phyloP scores from a whole-genome alignment of 2,797 vertebrate genomes.

The Apodemus agrarius region DNA sequence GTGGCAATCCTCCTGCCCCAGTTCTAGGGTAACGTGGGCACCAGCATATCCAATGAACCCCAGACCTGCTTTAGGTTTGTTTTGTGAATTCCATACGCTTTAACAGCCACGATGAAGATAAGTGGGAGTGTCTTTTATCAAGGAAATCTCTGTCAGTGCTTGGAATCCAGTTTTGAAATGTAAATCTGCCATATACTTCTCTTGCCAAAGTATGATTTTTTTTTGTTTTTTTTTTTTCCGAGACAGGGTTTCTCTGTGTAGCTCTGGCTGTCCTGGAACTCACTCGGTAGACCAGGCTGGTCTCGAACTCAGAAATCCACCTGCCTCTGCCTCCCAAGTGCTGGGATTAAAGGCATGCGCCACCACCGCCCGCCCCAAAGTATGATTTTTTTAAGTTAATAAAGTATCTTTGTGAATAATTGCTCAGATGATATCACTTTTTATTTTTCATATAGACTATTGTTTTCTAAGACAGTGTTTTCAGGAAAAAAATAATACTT shows the following conservation, averaged over 20 bases:
- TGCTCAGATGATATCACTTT: slow-evolving; percentile 41
- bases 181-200: neutral
- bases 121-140: slow-evolving; percentile 13
- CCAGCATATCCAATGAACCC: neutral
- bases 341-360: no score
- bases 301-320: no score
- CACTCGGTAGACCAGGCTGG: no score
- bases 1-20: neutral
- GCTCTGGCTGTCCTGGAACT: no score
- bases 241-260: no score
- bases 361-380: no score
- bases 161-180: slow-evolving; percentile 43
- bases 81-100: slow-evolving; percentile 30
- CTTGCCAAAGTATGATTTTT: neutral
- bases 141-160: slow-evolving; percentile 14
- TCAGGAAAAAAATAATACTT: neutral
- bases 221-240: no score
- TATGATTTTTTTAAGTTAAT: no score
- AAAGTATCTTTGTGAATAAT: slow-evolving; percentile 35
- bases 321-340: no score
- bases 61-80: slow-evolving; percentile 47
- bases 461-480: slow-evolving; percentile 50
- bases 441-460: neutral
- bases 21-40: neutral
- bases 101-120: slow-evolving; percentile 31